Evolutionary conservation across 2,797 vertebrate species (phyloP), one percentile per base, ranked within the genome.

Genomic region (Gymnodraco acuticeps): DNA sequence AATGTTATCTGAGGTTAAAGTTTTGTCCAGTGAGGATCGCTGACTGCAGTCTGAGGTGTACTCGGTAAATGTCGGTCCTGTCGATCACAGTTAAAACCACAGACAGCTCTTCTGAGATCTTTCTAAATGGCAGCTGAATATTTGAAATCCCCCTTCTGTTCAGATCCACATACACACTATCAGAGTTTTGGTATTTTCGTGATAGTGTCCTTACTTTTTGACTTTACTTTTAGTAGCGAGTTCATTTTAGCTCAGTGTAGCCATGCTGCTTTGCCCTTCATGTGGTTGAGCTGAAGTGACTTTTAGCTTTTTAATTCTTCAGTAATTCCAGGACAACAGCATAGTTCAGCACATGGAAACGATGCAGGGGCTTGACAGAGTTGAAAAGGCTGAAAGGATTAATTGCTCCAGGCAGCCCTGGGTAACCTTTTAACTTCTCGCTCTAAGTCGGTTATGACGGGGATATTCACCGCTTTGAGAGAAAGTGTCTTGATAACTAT

Each of bases 21-120:
- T 86, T 81, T 83, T 72, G 88, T 84, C 91, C 89, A 56, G 80
- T 50, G 88, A 92, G 91, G 77, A 87, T 81, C 20, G 2, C 73
- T 67, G 77, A 81, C 85, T 76, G 64, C 84, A 90, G 86, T 89
- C 64, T 20, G 85, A 87, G 84, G 81, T 84, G 83, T 88, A 89
- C 82, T 88, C 72, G 54, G 89, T 80, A 95, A 95, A 95, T 94
- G 90, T 89, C 94, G 93, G 83, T 68, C 60, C 92, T 91, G 93
- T 93, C 93, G 47, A 89, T 94, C 93, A 93, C 80, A 33, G 78
- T 81, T 84, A 78, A 88, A 90, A 87, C 84, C 82, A 77, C 75
- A 81, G 60, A 79, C 45, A 5, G 61, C 70, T 85, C 92, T 91
- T 88, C 10, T 42, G 86, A 87, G 92, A 75, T 15, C 19, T 66